Base-by-base conservation (phyloP, 2,113 vertebrate species). In the Eolophus roseicapilla region DNA sequence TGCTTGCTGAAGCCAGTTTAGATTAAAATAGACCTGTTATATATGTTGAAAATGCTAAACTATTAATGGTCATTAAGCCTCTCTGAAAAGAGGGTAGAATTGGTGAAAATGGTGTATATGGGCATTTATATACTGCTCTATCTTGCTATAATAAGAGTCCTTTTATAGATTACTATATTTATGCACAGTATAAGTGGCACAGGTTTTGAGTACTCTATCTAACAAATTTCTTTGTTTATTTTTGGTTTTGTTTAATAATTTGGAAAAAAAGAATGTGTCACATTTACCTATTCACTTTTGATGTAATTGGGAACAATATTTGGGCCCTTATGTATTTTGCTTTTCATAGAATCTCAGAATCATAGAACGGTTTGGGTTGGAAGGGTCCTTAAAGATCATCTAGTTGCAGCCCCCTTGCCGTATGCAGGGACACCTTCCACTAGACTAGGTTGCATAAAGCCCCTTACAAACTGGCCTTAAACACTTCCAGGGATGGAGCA, bases 141-240 rank as follows among this genome's bases (percentile, higher is more conserved):
- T 60, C 9, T 3, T 55, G 5, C 13, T 55, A 11, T 24, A 63
- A 50, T 31, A 55, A 29, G 7, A 67, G 2, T 29, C 4, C 70
- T 81, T 70, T 70, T 49, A 71, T 60, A 44, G 25, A 60, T 59
- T 46, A 23, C 13, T 79, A n/a, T 65, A 59, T 43, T 71, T 37
- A 76, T 1, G 0, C 20, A 37, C 12, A 35, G 39, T 23, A 6
- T 74, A 50, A 74, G 12, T n/a, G 4, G 6, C 1, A 1, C 31
- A 78, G 41, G 10, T 68, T 73, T 69, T 63, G 44, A 60, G 25
- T 65, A 47, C 17, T 23, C 33, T 16, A 11, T 23, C 33, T 18
- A 11, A 74, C 23, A 53, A 68, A 16, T 24, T 39, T 52, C 1
- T 18, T 21, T 21, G 31, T 78, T 49, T 67, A 10, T 10, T 10